Percentiles rank a stretch among this genome's conserved stretches.
Evolutionary conservation across 2,888 invertebrate species (phyloP).

Genomic region (Drosophila kambysellisi): DNA sequence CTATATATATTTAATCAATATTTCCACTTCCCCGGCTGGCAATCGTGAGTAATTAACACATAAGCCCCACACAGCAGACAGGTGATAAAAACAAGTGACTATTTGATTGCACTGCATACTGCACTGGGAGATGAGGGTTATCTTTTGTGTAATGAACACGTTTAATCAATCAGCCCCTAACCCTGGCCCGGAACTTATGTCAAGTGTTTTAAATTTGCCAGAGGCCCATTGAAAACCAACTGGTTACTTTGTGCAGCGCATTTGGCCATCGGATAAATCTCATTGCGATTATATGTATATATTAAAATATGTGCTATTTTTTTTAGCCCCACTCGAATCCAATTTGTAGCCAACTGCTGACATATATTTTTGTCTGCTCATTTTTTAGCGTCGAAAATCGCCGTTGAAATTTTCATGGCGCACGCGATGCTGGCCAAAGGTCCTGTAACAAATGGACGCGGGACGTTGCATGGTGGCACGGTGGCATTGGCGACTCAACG

Average conservation of each 20-base stretch:
- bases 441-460: constrained; percentile 3
- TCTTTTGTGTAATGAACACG: constrained; percentile 13
- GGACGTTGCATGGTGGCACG: neutral
- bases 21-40: constrained; percentile 16
- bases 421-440: constrained; percentile 42
- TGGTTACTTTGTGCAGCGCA: constrained; percentile 12
- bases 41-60: constrained; percentile 46
- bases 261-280: constrained; percentile 6
- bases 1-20: constrained; percentile 37
- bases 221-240: neutral
- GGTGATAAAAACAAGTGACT: constrained; percentile 5
- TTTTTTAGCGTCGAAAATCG: constrained; percentile 40
- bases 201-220: neutral
- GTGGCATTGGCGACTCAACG: constrained; percentile 59
- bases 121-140: neutral
- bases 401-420: constrained; percentile 59
- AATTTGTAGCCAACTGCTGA: constrained; percentile 39
- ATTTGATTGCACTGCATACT: constrained; percentile 21
- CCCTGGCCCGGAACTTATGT: neutral
- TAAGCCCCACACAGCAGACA: constrained; percentile 8
- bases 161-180: constrained; percentile 14
- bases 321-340: constrained; percentile 16
- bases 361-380: constrained; percentile 34
- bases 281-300: constrained; percentile 31
- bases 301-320: constrained; percentile 35